phyloP scores from a whole-genome alignment of 2,888 invertebrate species.

The Villa cingulata region DNA sequence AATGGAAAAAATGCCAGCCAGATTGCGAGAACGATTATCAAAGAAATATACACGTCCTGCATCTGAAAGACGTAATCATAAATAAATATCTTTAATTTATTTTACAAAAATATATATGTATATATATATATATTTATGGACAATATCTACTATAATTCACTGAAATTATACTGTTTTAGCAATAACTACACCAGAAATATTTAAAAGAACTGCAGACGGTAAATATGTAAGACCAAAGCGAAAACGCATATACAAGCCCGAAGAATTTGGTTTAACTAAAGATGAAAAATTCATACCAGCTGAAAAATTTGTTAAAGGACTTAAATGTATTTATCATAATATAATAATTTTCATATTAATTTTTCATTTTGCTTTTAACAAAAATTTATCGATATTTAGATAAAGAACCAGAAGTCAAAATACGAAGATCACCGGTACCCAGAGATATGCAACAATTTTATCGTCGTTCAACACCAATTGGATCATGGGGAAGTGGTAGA shows the following conservation, averaged over 20 bases:
- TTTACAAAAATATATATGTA: too few species aligned
- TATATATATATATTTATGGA: too few species aligned
- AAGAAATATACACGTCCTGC: background rate
- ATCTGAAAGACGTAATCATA: background rate
- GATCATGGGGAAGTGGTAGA: too few species aligned
- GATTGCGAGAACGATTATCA: background rate
- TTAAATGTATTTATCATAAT: slow-evolving; percentile 8
- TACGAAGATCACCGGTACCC: background rate
- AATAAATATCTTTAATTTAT: too few species aligned
- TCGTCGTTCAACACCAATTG: background rate
- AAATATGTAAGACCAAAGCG: background rate
- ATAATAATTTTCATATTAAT: too few species aligned
- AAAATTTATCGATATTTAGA: background rate
- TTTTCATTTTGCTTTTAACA: background rate
- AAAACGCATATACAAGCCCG: slow-evolving; percentile 8
- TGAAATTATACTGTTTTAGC: too few species aligned
- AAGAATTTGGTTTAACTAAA: slow-evolving; percentile 15
- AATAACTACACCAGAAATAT: slow-evolving; percentile 10
- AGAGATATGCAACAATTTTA: background rate
- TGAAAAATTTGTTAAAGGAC: slow-evolving; percentile 1
- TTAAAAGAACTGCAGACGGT: background rate
- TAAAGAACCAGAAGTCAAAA: background rate
- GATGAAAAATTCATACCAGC: slow-evolving; percentile 14
- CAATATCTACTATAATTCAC: too few species aligned
- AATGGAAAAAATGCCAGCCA: slow-evolving; percentile 4